Percentiles rank a stretch among this genome's conserved stretches.
Evolutionary conservation across 2,797 vertebrate genomes (phyloP).

Genomic region (Rhynchotus rufescens): DNA sequence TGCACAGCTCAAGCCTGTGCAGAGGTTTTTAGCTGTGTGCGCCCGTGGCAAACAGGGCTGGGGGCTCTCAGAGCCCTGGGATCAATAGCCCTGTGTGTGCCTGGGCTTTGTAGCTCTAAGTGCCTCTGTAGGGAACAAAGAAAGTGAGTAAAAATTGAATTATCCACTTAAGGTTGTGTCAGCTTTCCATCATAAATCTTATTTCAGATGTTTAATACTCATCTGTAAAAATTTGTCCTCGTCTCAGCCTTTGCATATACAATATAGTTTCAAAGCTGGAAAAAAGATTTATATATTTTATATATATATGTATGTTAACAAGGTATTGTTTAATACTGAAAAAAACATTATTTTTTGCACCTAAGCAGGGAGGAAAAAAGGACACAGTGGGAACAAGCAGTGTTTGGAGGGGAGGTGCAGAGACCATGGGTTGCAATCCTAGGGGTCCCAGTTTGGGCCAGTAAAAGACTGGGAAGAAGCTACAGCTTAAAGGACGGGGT

Average conservation of each 20-base stretch:
- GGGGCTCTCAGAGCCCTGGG: background rate
- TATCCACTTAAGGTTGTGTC: conserved; percentile 59
- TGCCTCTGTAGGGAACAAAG: conserved; percentile 62
- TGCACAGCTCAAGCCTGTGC: background rate
- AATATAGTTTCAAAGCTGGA: background rate
- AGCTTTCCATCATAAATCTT: conserved; percentile 62
- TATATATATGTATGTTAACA: background rate
- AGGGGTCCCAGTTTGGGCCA: background rate
- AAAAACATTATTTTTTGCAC: background rate
- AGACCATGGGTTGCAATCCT: background rate
- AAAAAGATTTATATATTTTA: background rate
- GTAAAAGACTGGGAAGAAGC: background rate
- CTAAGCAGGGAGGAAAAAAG: background rate
- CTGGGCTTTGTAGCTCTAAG: conserved; percentile 41
- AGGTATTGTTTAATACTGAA: background rate
- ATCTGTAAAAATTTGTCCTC: background rate
- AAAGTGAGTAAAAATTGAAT: conserved; percentile 66
- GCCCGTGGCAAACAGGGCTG: rapidly evolving
- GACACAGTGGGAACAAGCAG: rapidly evolving
- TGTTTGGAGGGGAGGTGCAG: background rate
- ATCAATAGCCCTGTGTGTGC: background rate
- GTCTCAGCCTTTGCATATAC: background rate
- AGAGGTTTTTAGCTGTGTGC: background rate
- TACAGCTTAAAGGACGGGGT: too few relatives aligned
- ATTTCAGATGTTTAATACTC: background rate